These are phyloP conservation scores for Laticauda colubrina DNA, from an alignment of 2,113 vertebrate genomes.

Conservation along the genomic window DNA sequence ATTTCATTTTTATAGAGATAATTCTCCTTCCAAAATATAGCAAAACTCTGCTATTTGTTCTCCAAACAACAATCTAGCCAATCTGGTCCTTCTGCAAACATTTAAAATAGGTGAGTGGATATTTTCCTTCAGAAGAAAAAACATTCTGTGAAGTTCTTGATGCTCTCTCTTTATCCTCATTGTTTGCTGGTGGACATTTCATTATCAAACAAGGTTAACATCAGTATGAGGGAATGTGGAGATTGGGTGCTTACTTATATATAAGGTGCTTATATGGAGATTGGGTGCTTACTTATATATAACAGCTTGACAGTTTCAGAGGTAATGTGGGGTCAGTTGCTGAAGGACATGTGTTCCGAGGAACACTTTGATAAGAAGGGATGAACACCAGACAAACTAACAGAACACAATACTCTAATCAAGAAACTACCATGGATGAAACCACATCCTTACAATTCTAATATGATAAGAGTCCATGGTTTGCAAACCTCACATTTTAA, in stretches of 20 bases:
- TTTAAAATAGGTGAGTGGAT: not conserved
- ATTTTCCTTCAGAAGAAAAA: not conserved
- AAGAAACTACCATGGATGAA: not conserved
- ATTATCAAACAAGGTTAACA: not conserved
- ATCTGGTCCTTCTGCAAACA: not conserved
- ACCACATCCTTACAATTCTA: not conserved
- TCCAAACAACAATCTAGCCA: not conserved
- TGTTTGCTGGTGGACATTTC: not conserved
- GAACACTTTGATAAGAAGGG: not conserved
- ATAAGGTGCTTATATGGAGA: too few relatives aligned
- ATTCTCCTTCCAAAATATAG: not conserved
- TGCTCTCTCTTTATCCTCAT: not conserved
- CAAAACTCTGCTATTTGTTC: not conserved
- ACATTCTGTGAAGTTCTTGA: not conserved
- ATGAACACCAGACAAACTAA: not conserved
- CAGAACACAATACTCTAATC: not conserved
- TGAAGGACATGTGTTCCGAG: not conserved
- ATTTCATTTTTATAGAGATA: not conserved
- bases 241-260: not conserved
- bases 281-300: not conserved
- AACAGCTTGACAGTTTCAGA: not conserved
- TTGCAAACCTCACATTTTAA: not conserved
- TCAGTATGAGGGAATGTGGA: not conserved
- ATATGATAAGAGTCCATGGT: not conserved
- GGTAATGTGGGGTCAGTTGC: not conserved